Evolutionary conservation across 2,888 invertebrate species (phyloP).

Genomic region (Drosophila melanocephala): DNA sequence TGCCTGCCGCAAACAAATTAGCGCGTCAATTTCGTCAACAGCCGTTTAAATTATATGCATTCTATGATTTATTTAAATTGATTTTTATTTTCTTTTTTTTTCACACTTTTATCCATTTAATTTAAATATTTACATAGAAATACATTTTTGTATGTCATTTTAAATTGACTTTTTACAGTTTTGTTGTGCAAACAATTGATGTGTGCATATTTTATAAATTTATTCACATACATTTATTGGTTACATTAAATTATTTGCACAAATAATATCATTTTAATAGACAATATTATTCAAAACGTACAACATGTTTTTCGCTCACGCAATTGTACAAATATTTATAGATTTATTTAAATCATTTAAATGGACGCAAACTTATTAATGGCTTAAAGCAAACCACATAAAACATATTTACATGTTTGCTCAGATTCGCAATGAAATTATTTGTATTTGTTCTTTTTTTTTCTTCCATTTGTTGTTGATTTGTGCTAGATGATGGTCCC

Average conservation of each 20-base stretch:
- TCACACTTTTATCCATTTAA: conserved; percentile 25
- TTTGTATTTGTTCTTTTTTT: conserved; percentile 47
- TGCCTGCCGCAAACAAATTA: conserved; percentile 52
- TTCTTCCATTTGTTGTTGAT: neutral
- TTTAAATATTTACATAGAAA: conserved; percentile 18
- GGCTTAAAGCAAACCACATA: conserved; percentile 32
- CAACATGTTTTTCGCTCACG: conserved; percentile 34
- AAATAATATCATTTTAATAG: conserved; percentile 40
- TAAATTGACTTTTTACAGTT: conserved; percentile 67
- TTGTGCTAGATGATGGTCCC: conserved; percentile 51
- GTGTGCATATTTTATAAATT: conserved; percentile 30
- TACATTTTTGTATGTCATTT: conserved; percentile 15
- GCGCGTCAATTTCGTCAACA: conserved; percentile 57
- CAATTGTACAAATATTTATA: conserved; percentile 10
- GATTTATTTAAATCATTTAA: conserved; percentile 31
- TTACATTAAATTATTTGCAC: conserved; percentile 24
- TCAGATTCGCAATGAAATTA: conserved; percentile 33
- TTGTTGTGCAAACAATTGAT: conserved; percentile 45
- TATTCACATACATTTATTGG: conserved; percentile 52
- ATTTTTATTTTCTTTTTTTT: conserved; percentile 22
- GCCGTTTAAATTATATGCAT: conserved; percentile 49
- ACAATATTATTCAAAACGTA: conserved; percentile 42
- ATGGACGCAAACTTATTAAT: conserved; percentile 17
- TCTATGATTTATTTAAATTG: conserved; percentile 56
- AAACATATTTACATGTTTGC: conserved; percentile 30